phyloP scores from a whole-genome alignment of 2,888 invertebrate species.

The Athrips mouffetella region DNA sequence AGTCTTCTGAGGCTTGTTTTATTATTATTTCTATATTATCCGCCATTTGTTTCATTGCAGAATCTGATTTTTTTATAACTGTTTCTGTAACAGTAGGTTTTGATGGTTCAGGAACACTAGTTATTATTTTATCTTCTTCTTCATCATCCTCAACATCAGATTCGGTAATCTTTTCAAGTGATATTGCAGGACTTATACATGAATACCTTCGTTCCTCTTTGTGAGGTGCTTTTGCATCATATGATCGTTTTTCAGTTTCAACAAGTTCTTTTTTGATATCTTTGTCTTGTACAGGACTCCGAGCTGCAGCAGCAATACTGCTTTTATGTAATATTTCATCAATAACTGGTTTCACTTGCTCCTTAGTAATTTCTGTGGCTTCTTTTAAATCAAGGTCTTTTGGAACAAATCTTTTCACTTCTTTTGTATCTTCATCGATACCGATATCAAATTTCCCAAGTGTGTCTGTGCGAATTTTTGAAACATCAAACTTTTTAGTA shows the following conservation, averaged over 20 bases:
- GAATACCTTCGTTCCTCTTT: slow-evolving; percentile 71
- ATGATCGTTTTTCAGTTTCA: slow-evolving; percentile 64
- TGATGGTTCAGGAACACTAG: slow-evolving; percentile 27
- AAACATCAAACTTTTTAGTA: slow-evolving; percentile 58
- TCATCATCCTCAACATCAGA: slow-evolving; percentile 69
- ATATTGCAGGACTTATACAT: slow-evolving; percentile 70
- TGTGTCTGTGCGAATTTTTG: slow-evolving; percentile 65
- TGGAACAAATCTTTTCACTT: slow-evolving; percentile 40
- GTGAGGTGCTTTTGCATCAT: slow-evolving; percentile 67
- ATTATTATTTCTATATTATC: slow-evolving; percentile 74
- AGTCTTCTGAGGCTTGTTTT: slow-evolving; percentile 71
- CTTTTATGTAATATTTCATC: slow-evolving; percentile 68
- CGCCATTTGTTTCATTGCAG: slow-evolving; percentile 74
- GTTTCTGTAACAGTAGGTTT: slow-evolving; percentile 33
- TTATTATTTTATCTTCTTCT: slow-evolving; percentile 40
- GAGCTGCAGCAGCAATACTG: slow-evolving; percentile 55
- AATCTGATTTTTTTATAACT: slow-evolving; percentile 68
- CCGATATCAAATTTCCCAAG: slow-evolving; percentile 58
- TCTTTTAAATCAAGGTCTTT: slow-evolving; percentile 49
- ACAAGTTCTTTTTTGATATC: slow-evolving; percentile 64
- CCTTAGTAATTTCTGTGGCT: slow-evolving; percentile 57
- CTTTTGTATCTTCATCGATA: slow-evolving; percentile 38
- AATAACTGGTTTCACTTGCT: slow-evolving; percentile 64
- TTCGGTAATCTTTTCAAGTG: slow-evolving; percentile 68
- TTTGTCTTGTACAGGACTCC: slow-evolving; percentile 61